phyloP scores from a whole-genome alignment of 2,113 vertebrate species.

The Peucedramus taeniatus region DNA sequence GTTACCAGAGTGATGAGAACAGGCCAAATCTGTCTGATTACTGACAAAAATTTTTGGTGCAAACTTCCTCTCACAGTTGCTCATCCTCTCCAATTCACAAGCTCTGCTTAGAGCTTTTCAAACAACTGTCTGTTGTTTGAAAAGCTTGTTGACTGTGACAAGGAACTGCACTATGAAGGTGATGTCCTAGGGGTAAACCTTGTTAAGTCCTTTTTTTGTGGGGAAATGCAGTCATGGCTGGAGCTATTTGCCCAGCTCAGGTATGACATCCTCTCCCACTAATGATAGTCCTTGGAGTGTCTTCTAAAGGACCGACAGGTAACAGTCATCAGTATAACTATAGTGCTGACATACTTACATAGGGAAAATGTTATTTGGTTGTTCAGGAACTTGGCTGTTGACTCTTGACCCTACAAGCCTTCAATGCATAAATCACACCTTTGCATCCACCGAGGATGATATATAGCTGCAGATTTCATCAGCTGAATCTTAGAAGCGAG shows the following conservation, averaged over 20 bases:
- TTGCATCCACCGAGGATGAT: fast-evolving
- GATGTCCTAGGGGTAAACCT: neutral
- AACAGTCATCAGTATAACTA: neutral
- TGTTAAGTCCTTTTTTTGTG: neutral
- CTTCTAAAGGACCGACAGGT: neutral
- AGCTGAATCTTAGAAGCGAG: neutral
- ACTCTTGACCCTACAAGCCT: neutral
- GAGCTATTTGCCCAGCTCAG: neutral
- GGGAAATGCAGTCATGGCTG: neutral
- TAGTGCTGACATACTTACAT: neutral
- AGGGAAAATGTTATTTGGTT: neutral
- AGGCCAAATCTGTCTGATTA: neutral
- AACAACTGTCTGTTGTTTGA: neutral
- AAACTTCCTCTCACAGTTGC: neutral
- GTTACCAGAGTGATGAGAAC: neutral
- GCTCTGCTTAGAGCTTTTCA: neutral
- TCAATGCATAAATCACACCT: neutral
- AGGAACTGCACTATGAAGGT: neutral
- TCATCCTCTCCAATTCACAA: neutral
- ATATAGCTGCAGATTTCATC: neutral
- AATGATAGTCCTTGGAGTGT: neutral
- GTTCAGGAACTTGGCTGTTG: neutral
- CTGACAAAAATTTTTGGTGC: neutral
- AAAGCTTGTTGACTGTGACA: too few species aligned
- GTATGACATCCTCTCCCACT: neutral